Conservation (phyloP, 2,113 vertebrate genomes). For the Myotis yumanensis region DNA sequence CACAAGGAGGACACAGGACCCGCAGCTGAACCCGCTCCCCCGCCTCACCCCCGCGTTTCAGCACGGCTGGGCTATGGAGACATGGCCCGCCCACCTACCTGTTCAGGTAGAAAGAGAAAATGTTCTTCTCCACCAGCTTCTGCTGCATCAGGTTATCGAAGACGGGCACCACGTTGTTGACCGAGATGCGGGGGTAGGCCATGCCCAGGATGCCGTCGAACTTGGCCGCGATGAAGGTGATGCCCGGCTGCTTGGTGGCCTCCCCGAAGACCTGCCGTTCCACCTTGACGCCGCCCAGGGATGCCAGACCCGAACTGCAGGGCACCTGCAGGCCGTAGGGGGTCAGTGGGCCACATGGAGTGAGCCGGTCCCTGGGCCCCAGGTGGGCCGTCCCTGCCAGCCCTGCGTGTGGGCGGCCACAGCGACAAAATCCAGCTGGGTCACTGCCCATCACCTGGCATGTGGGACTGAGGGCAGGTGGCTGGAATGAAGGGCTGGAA, state of each 20-base stretch:
- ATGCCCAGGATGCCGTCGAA: slow-evolving; percentile 97
- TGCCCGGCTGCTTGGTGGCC: slow-evolving; percentile 93
- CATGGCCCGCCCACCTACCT: slow-evolving; percentile 82
- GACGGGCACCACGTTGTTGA: slow-evolving; percentile 88
- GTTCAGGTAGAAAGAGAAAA: slow-evolving; percentile 98
- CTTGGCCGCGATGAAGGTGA: slow-evolving; percentile 93
- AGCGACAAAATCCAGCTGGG: rapidly evolving
- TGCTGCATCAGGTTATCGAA: slow-evolving; percentile 95
- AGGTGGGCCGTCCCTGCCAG: rapidly evolving
- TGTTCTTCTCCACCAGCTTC: slow-evolving; percentile 89
- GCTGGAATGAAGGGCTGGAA: neutral
- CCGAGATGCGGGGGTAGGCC: slow-evolving; percentile 92
- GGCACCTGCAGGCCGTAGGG: slow-evolving; percentile 33
- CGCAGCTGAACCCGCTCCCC: neutral
- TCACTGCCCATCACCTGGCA: rapidly evolving
- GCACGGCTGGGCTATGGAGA: neutral
- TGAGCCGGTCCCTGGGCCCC: rapidly evolving
- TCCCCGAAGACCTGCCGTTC: slow-evolving; percentile 91
- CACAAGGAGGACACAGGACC: rapidly evolving
- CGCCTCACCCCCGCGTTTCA: neutral
- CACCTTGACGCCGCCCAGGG: slow-evolving; percentile 82
- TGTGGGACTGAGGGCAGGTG: neutral
- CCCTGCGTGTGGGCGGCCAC: rapidly evolving
- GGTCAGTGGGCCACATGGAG: rapidly evolving
- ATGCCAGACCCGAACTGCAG: neutral